phyloP scores from a whole-genome alignment of 2,113 vertebrate genomes.

The Bettongia penicillata region DNA sequence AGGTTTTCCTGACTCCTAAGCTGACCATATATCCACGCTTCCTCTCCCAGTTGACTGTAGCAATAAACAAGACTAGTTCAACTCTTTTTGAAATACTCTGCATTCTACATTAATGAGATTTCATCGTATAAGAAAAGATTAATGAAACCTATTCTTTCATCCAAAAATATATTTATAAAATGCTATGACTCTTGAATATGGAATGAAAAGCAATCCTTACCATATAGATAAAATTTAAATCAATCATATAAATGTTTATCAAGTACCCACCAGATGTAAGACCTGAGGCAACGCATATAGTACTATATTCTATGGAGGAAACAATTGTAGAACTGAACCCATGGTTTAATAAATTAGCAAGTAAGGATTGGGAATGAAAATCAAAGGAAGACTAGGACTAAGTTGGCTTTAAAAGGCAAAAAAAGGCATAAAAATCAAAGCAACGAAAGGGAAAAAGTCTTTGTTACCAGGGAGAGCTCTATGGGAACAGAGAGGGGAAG shows the following conservation, averaged over 20 bases:
- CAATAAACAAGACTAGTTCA: background rate
- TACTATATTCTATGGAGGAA: background rate
- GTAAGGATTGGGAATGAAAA: background rate
- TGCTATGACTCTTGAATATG: background rate
- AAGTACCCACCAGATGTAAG: background rate
- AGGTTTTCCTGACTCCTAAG: background rate
- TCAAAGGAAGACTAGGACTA: background rate
- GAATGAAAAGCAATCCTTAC: background rate
- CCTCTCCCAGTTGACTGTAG: background rate
- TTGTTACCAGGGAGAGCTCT: background rate
- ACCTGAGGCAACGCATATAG: background rate
- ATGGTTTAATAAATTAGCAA: background rate
- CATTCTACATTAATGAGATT: background rate
- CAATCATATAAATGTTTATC: background rate
- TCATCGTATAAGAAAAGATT: background rate
- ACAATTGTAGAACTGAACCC: background rate
- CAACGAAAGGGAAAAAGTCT: background rate
- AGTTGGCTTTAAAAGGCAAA: background rate
- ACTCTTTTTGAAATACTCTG: background rate
- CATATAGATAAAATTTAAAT: background rate
- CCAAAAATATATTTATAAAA: background rate
- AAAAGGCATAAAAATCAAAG: background rate
- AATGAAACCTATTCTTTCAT: background rate
- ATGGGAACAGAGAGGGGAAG: background rate
- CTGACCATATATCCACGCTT: background rate